Percentiles rank a stretch among this genome's conserved stretches.
These are phyloP conservation scores for Smithornis capensis DNA, from an alignment of 2,113 vertebrate genomes.

Conservation along the genomic window DNA sequence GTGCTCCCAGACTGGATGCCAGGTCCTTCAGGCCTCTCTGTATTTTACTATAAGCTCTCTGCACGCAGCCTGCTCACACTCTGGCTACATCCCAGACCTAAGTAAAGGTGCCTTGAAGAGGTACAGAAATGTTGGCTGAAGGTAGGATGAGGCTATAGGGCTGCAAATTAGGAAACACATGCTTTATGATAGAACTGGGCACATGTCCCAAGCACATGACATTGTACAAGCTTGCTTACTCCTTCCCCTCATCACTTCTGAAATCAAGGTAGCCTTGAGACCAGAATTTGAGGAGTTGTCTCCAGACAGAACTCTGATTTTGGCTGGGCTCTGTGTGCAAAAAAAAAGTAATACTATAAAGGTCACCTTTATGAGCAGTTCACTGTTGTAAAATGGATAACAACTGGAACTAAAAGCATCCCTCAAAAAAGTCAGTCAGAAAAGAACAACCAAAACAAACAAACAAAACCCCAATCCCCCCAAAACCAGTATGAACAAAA, in stretches of 20 bases:
- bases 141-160: neutral
- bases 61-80: neutral
- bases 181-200: neutral
- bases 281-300: neutral
- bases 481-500: neutral
- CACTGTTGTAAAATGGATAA: neutral
- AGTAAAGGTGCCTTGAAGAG: conserved; percentile 17
- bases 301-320: neutral
- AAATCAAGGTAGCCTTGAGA: neutral
- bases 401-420: neutral
- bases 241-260: neutral
- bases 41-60: neutral
- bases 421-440: neutral
- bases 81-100: neutral
- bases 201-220: neutral
- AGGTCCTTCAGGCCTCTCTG: neutral
- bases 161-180: neutral
- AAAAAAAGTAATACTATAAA: neutral
- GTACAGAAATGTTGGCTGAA: neutral
- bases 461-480: neutral
- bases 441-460: neutral
- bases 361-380: neutral
- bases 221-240: neutral
- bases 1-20: neutral
- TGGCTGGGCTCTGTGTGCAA: neutral